Evolutionary conservation across 2,797 vertebrate species (phyloP), one percentile per base, ranked within the genome.

Genomic region (Tapirus indicus): DNA sequence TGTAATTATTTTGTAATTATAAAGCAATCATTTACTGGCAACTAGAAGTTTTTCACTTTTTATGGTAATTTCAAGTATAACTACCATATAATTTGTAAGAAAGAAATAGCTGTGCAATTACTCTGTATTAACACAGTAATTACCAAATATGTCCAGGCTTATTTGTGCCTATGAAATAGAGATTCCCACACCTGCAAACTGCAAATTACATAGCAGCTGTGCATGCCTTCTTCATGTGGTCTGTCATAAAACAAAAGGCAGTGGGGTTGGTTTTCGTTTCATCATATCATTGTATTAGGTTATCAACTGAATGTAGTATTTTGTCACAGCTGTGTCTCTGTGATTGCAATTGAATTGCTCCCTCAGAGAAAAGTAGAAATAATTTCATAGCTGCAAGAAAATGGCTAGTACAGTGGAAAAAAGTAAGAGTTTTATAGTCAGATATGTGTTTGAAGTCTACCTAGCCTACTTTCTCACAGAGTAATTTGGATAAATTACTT

Each of bases 1-100:
- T 97, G 97, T 93, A 98, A 98, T 99, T 99, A 98, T 98, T 98
- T 98, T 98, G 97, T 98, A 98, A 99, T 99, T 99, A 98, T 98
- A 98, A 98, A 96, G 94, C 95, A 98, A 98, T 99, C 98, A 98
- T 98, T 98, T 98, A 98, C 95, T 98, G 98, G 98, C 98, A 98
- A 98, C 98, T 98, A 98, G 95, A 98, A 91, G 41, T 97, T 98
- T 98, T 98, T 98, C 96, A 97, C 98, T 98, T 98, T 96, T 98
- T 98, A 98, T 98, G 97, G 93, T 97, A 98, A 99, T 99, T 98
- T 96, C 95, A 98, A 98, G 85, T 96, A 96, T 60, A 56, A 98
- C 98, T 98, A 98, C 98, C 97, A 98, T 98, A 97, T 98, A 99
- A 99, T 99, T 99, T 99, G 90, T 97, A 98, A 97, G 97, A 92